Evolutionary conservation across 2,797 vertebrate genomes (phyloP).

Genomic region (Danio jaintianensis): DNA sequence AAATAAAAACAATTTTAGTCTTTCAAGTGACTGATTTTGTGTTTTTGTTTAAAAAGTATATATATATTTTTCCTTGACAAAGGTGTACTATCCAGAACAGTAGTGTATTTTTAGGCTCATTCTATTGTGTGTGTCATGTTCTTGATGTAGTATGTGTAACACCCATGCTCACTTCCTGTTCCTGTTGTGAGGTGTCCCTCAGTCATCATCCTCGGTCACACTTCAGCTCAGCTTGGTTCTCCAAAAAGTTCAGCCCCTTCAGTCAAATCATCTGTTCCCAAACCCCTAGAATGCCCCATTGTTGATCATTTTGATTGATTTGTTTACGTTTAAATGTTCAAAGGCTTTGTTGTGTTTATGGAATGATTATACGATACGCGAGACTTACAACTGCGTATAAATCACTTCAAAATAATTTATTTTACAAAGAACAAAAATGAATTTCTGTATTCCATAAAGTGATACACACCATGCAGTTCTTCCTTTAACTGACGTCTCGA

Average conservation of each 20-base stretch:
- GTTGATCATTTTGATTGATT: background rate
- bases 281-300: background rate
- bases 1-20: no score
- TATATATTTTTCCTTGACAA: no score
- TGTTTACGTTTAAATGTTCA: background rate
- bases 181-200: slow-evolving; percentile 30
- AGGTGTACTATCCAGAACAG: background rate
- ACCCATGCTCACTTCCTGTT: slow-evolving; percentile 34
- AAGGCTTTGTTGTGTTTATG: background rate
- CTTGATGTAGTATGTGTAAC: background rate
- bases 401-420: background rate
- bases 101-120: background rate
- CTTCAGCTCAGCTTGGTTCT: background rate
- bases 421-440: background rate
- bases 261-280: background rate
- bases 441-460: no score
- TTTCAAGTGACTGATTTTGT: no score
- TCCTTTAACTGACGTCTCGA: no score
- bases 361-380: background rate
- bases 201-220: slow-evolving; percentile 3
- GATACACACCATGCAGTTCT: no score
- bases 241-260: background rate
- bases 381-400: background rate
- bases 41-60: background rate
- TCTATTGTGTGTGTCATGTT: background rate